Conservation (phyloP, 1,140 invertebrate genomes). For the Centruroides vittatus region DNA sequence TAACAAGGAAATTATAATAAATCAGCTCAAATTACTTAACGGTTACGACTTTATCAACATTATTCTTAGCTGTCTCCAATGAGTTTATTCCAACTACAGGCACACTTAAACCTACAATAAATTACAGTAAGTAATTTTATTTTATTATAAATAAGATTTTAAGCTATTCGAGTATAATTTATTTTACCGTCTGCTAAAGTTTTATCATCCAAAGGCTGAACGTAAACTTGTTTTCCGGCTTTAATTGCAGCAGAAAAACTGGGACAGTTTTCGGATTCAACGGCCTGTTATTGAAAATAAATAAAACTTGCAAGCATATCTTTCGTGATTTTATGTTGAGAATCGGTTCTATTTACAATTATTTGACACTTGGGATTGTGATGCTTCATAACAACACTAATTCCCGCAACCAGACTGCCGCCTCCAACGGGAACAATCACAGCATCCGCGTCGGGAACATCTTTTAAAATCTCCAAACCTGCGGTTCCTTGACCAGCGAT, state of each 20-base stretch:
- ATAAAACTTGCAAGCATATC: not conserved
- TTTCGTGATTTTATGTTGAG: not conserved
- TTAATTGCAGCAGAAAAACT: constrained; percentile 63
- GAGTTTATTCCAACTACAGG: too few relatives aligned
- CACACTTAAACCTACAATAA: too few relatives aligned
- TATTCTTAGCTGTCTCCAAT: too few relatives aligned
- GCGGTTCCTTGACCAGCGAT: constrained; percentile 87
- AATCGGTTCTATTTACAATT: not conserved
- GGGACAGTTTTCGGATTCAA: constrained; percentile 77
- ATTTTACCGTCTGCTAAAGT: too few relatives aligned
- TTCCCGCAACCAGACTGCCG: constrained; percentile 73
- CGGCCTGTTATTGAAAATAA: constrained; percentile 44
- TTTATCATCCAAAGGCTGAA: constrained; percentile 32
- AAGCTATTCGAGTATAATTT: too few relatives aligned
- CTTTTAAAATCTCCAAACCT: constrained; percentile 78
- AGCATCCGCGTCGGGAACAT: constrained; percentile 57
- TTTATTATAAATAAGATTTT: too few relatives aligned
- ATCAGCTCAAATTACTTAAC: too few relatives aligned
- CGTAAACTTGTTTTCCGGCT: constrained; percentile 48
- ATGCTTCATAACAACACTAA: constrained; percentile 71
- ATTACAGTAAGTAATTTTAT: too few relatives aligned
- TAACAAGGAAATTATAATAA: too few relatives aligned
- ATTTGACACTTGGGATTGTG: constrained; percentile 42
- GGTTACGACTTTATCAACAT: too few relatives aligned
- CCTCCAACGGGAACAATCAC: constrained; percentile 76